phyloP scores from a whole-genome alignment of 64 coral and sea anemone species.

The Actinia equina region DNA sequence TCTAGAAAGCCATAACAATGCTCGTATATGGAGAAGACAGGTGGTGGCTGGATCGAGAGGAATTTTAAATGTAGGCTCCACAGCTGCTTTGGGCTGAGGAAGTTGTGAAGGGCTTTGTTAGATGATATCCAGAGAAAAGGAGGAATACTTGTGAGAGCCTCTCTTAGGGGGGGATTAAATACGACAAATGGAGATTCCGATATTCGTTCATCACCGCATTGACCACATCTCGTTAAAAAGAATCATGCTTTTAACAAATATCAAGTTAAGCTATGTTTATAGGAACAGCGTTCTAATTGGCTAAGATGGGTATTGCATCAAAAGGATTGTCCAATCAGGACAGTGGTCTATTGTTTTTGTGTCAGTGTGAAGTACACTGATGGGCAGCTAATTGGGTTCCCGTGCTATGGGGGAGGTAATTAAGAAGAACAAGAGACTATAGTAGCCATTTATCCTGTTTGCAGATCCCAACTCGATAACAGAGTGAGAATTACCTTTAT shows the following conservation, averaged over 20 bases:
- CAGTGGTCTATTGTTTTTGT: neutral
- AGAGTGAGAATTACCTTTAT: slow-evolving; percentile 8
- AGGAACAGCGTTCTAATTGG: neutral
- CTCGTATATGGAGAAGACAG: neutral
- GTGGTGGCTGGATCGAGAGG: neutral
- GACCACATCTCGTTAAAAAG: neutral
- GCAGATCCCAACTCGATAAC: slow-evolving; percentile 4
- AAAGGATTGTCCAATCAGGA: neutral
- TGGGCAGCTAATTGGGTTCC: slow-evolving; percentile 12
- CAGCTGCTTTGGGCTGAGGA: neutral
- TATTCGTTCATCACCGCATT: slow-evolving; percentile 13
- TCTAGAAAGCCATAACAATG: neutral
- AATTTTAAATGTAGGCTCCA: neutral
- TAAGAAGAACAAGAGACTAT: slow-evolving; percentile 2
- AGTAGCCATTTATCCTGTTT: slow-evolving; percentile 13
- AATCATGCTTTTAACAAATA: slow-evolving; percentile 6
- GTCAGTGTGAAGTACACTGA: slow-evolving; percentile 11
- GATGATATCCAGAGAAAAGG: neutral
- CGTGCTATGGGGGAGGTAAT: slow-evolving; percentile 3
- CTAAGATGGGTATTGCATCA: neutral
- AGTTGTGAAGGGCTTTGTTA: neutral
- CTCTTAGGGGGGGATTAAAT: neutral
- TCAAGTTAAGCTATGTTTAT: neutral
- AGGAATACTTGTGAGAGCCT: neutral
- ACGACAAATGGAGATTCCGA: neutral